These are phyloP conservation scores for Hypotaenidia okinawae DNA, from an alignment of 2,797 vertebrate genomes.

Conservation along the genomic window DNA sequence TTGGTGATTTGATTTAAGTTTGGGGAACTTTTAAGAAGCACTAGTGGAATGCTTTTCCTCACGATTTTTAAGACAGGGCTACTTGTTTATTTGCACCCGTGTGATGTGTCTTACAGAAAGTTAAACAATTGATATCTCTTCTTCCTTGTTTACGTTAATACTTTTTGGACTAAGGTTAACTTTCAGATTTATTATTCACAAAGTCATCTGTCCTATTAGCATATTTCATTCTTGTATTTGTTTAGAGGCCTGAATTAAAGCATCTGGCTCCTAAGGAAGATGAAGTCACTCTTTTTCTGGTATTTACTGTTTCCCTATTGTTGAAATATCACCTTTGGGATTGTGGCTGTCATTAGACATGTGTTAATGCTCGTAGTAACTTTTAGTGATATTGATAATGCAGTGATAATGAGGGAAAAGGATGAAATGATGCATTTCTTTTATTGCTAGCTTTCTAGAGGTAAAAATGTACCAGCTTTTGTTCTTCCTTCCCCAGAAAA, in stretches of 20 bases:
- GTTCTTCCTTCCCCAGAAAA: neutral
- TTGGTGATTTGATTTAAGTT: neutral
- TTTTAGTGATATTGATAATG: neutral
- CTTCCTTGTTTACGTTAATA: neutral
- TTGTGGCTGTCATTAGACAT: neutral
- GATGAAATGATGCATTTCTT: neutral
- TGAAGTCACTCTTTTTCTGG: neutral
- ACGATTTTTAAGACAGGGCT: neutral
- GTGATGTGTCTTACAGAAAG: neutral
- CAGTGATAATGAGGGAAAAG: neutral
- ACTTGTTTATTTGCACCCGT: neutral
- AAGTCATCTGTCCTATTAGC: neutral
- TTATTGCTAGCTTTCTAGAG: neutral
- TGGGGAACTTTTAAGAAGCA: neutral
- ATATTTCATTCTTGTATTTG: neutral
- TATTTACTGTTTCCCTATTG: neutral
- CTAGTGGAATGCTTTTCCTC: neutral
- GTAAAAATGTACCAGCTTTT: neutral
- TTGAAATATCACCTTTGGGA: constrained; percentile 24
- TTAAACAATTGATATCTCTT: neutral
- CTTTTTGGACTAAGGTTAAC: neutral
- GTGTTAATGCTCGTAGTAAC: neutral
- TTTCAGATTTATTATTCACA: neutral
- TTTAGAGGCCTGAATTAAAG: neutral
- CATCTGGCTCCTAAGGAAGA: neutral